Evolutionary conservation across 2,113 vertebrate genomes (phyloP).

Genomic region (Columbina picui): DNA sequence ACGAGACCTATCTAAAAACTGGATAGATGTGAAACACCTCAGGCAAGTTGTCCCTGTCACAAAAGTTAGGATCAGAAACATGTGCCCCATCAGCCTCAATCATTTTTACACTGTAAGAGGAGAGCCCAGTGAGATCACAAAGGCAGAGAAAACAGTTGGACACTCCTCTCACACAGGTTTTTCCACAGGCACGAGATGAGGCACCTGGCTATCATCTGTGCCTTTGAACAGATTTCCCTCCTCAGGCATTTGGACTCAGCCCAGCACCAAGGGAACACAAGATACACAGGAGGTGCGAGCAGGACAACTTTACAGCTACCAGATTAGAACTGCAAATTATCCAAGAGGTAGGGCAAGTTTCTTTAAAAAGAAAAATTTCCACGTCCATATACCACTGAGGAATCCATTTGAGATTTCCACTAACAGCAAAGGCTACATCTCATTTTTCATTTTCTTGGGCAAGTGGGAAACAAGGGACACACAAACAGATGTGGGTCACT

Average conservation of each 20-base stretch:
- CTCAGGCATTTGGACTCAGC: neutral
- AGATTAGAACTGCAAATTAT: conserved; percentile 35
- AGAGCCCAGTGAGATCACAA: neutral
- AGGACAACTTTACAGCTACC: neutral
- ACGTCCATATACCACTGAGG: neutral
- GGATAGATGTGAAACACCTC: neutral
- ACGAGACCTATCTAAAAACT: neutral
- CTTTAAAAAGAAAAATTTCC: conserved; percentile 5
- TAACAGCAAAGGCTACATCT: neutral
- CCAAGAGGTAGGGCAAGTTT: neutral
- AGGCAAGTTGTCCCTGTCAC: neutral
- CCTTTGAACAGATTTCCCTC: neutral
- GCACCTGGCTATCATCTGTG: neutral
- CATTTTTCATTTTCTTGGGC: neutral
- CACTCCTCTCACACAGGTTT: neutral
- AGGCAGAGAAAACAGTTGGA: neutral
- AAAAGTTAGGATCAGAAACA: neutral
- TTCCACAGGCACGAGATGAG: neutral
- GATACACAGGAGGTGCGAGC: neutral
- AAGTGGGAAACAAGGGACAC: neutral
- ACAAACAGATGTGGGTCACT: neutral
- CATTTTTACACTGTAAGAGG: neutral
- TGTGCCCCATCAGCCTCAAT: neutral
- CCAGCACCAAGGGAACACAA: neutral
- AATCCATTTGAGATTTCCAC: neutral